These are phyloP conservation scores for Limnephilus rhombicus DNA, from an alignment of 2,888 invertebrate species.

Conservation along the genomic window DNA sequence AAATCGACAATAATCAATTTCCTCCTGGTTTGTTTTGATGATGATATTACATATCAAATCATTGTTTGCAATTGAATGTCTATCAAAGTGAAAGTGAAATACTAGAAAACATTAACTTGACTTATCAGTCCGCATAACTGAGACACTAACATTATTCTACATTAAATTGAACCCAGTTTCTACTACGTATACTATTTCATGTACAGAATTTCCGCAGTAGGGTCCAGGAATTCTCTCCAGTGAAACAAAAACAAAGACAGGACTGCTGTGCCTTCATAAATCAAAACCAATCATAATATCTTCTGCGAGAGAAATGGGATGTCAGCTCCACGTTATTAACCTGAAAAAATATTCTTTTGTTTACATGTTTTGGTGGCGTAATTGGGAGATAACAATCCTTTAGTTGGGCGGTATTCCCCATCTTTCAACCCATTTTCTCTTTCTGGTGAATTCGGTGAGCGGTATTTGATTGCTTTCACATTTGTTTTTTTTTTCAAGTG, in stretches of 20 bases:
- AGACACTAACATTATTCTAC: background rate
- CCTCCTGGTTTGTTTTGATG: no score
- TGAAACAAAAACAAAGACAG: conserved; percentile 32
- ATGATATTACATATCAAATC: no score
- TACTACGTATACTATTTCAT: background rate
- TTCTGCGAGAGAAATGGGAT: conserved; percentile 27
- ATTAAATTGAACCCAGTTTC: background rate
- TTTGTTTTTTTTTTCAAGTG: background rate
- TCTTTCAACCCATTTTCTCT: background rate
- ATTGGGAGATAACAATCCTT: conserved; percentile 14
- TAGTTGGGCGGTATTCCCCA: background rate
- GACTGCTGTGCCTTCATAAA: conserved; percentile 9
- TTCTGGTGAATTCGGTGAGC: background rate
- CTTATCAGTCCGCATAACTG: background rate
- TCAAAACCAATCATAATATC: conserved; percentile 30
- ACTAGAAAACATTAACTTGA: background rate
- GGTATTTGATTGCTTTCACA: background rate
- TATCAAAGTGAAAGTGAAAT: background rate
- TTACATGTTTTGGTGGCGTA: conserved; percentile 11
- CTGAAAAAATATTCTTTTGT: conserved; percentile 25
- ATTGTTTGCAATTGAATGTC: background rate
- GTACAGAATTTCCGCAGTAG: background rate
- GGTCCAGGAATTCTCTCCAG: background rate
- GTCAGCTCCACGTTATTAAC: conserved; percentile 39
- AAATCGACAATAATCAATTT: no score